phyloP scores from a whole-genome alignment of 2,113 vertebrate species.

The Microtus ochrogaster region DNA sequence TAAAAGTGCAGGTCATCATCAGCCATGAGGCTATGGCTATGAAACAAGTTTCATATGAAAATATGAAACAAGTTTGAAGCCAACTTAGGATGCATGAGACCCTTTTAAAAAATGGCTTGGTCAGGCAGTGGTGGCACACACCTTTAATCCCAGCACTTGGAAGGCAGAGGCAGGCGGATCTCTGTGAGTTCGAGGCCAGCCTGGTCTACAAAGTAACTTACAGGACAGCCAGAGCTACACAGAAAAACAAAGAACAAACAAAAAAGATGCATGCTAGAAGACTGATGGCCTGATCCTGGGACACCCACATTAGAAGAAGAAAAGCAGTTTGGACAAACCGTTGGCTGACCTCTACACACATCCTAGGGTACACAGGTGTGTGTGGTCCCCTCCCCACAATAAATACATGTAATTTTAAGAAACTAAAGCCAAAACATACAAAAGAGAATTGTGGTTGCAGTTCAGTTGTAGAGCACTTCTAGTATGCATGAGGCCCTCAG shows the following conservation, averaged over 20 bases:
- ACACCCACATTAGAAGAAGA: neutral
- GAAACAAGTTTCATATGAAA: neutral
- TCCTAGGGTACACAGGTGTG: neutral
- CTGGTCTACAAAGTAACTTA: neutral
- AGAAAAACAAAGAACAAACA: neutral
- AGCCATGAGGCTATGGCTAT: neutral
- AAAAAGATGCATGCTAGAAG: neutral
- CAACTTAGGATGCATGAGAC: neutral
- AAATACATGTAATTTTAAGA: neutral
- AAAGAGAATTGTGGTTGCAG: neutral
- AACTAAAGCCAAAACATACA: neutral
- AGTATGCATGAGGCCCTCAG: neutral
- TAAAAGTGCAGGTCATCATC: neutral
- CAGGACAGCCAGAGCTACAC: neutral
- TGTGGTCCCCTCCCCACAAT: neutral
- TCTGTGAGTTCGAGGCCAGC: too few relatives aligned
- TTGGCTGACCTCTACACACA: neutral
- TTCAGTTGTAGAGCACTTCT: neutral
- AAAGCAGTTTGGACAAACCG: neutral
- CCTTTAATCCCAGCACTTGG: too few relatives aligned
- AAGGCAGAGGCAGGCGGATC: too few relatives aligned
- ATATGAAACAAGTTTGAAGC: neutral
- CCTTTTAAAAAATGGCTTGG: neutral
- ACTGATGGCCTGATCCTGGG: neutral
- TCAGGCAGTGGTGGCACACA: too few relatives aligned